phyloP scores from a whole-genome alignment of 1,140 invertebrate species.

The Papilio machaon region DNA sequence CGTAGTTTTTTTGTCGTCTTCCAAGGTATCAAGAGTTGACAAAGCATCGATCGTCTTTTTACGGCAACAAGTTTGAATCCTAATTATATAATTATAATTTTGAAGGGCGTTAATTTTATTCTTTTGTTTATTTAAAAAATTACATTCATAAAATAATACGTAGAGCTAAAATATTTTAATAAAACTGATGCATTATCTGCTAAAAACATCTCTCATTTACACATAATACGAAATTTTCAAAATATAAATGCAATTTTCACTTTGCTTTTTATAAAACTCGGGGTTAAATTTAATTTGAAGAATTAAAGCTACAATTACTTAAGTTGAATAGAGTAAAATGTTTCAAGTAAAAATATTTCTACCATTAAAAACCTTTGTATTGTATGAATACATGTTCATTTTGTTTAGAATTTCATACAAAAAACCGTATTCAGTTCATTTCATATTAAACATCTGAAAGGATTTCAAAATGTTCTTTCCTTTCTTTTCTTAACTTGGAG shows the following conservation, averaged over 20 bases:
- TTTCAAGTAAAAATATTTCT: not conserved
- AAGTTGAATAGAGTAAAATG: not conserved
- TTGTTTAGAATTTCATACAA: slow-evolving; percentile 34
- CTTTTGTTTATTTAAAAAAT: not conserved
- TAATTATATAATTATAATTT: not conserved
- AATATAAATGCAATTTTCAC: not conserved
- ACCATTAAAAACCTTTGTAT: not conserved
- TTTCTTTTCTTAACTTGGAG: slow-evolving; percentile 1
- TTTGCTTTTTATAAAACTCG: not conserved
- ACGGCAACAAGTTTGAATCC: too few relatives aligned
- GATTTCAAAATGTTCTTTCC: not conserved
- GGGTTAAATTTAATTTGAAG: slow-evolving; percentile 37
- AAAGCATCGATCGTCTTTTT: too few relatives aligned
- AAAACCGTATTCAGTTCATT: not conserved
- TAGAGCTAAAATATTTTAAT: not conserved
- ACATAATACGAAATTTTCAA: not conserved
- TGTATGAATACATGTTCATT: slow-evolving; percentile 32
- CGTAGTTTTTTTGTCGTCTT: too few relatives aligned
- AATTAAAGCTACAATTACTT: slow-evolving; percentile 24
- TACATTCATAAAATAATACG: slow-evolving; percentile 8
- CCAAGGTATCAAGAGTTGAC: too few relatives aligned
- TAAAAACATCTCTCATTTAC: not conserved
- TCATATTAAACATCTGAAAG: not conserved
- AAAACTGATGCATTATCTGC: not conserved
- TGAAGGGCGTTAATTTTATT: not conserved